Percentiles rank a stretch among this genome's conserved stretches.
Conservation (phyloP, 2,797 vertebrate genomes). For the Natrix natrix region DNA sequence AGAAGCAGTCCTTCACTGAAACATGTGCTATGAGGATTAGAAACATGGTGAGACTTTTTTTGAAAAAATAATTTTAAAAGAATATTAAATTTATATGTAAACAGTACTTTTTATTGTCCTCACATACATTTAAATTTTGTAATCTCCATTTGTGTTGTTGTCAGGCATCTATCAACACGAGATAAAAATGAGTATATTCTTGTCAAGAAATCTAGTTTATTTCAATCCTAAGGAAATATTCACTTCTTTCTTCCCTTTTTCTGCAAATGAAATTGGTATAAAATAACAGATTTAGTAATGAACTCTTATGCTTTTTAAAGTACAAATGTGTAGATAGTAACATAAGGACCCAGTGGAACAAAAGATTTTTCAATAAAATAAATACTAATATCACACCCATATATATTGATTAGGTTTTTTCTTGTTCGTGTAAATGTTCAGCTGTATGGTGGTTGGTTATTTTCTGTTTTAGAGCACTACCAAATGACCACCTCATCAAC, state of each 20-base stretch:
- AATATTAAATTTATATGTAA: neutral
- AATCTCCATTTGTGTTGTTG: neutral
- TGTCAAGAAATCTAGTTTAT: neutral
- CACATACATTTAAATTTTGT: neutral
- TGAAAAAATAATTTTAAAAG: neutral
- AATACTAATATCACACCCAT: neutral
- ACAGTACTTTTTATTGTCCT: neutral
- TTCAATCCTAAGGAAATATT: neutral
- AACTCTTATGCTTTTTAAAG: neutral
- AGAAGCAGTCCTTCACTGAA: constrained; percentile 64
- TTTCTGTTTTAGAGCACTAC: neutral
- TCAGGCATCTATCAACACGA: neutral
- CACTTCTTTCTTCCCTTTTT: neutral
- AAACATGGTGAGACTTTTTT: constrained; percentile 52
- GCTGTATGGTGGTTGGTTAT: neutral
- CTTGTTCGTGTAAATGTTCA: neutral
- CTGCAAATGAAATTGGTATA: neutral
- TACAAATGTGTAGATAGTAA: neutral
- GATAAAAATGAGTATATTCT: neutral
- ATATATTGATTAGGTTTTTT: neutral
- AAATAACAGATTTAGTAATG: neutral
- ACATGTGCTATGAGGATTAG: constrained; percentile 43
- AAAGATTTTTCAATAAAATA: neutral
- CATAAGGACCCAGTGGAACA: neutral
- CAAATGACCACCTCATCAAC: neutral